A percentile compares a stretch with the other conserved stretches of the same genome.
These are phyloP conservation scores for Acleris cristana DNA, from an alignment of 2,888 invertebrate species.

Conservation along the genomic window DNA sequence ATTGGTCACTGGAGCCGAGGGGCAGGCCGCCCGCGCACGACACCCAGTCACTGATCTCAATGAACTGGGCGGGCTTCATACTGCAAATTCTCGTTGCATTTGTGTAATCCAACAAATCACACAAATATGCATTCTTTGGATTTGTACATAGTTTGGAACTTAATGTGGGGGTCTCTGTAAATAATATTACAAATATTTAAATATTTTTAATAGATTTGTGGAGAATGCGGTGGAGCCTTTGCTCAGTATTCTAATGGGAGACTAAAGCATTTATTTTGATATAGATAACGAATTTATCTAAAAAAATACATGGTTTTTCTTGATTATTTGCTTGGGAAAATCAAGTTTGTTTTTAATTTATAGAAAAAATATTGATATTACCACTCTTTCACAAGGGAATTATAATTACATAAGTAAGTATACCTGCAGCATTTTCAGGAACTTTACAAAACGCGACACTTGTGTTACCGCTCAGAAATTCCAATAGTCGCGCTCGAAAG, in stretches of 20 bases:
- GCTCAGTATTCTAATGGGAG: too few relatives aligned
- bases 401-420: too few relatives aligned
- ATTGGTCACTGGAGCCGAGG: constrained; percentile 64
- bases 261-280: too few relatives aligned
- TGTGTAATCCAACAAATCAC: constrained; percentile 84
- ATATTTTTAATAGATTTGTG: not conserved
- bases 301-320: too few relatives aligned
- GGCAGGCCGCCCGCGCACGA: constrained; percentile 72
- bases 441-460: constrained; percentile 86
- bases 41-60: constrained; percentile 76
- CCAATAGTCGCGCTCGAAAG: constrained; percentile 87
- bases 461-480: constrained; percentile 83
- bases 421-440: constrained; percentile 80
- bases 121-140: constrained; percentile 83
- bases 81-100: constrained; percentile 77
- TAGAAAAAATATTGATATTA: not conserved
- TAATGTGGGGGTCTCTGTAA: constrained; percentile 78
- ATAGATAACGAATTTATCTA: too few relatives aligned
- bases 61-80: constrained; percentile 76
- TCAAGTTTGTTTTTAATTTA: too few relatives aligned
- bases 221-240: too few relatives aligned
- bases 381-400: not conserved
- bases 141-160: constrained; percentile 83
- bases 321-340: too few relatives aligned
- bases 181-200: constrained; percentile 18